These are phyloP conservation scores for Podarcis muralis DNA, from an alignment of 2,113 vertebrate species.

Conservation along the genomic window DNA sequence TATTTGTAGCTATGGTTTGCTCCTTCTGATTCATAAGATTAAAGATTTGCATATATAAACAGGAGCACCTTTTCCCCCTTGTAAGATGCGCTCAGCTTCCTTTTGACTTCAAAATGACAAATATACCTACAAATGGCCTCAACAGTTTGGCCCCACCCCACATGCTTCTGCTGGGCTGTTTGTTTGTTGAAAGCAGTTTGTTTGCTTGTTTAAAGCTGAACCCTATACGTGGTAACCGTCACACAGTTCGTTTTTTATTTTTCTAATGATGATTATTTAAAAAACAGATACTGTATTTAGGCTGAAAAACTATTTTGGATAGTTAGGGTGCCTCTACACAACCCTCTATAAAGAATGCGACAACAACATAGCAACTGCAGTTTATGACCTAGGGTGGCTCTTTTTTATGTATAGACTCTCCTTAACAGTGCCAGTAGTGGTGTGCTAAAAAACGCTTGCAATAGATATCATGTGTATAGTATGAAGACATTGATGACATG, in stretches of 20 bases:
- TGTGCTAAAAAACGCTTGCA: neutral
- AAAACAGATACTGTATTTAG: neutral
- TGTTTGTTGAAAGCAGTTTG: neutral
- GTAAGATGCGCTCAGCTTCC: too few species aligned
- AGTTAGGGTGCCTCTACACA: neutral
- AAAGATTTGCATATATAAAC: neutral
- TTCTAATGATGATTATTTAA: neutral
- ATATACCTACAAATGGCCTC: neutral
- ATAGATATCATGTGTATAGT: neutral
- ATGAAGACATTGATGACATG: neutral
- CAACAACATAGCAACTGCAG: neutral
- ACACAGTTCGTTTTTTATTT: neutral
- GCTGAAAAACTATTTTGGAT: neutral
- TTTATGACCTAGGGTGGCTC: neutral
- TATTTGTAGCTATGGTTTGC: neutral
- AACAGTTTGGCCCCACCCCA: neutral
- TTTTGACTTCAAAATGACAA: neutral
- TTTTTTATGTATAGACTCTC: neutral
- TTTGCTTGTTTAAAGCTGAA: neutral
- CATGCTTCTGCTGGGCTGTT: neutral
- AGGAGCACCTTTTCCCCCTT: neutral
- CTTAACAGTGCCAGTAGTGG: neutral
- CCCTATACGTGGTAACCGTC: neutral
- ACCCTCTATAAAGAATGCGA: neutral
- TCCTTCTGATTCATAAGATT: neutral